Base-by-base conservation (phyloP, 2,888 invertebrate species). In the Rhagophthalmus giganteus region DNA sequence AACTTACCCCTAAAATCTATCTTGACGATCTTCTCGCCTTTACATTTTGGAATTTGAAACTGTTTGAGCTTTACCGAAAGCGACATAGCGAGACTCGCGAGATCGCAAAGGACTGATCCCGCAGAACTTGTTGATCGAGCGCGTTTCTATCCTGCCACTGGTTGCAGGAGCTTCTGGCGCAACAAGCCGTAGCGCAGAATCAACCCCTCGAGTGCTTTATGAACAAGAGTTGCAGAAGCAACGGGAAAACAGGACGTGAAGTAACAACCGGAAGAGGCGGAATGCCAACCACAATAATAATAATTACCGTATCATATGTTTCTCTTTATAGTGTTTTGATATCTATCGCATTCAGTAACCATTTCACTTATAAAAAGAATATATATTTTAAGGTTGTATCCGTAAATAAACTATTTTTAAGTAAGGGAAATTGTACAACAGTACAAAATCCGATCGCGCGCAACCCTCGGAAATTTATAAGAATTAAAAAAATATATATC, bases 1-100 rank as follows among this genome's bases (percentile, higher is more conserved):
- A 32, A 67, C 84, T 81, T 78, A 91, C 91, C 90, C 79, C 91
- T 77, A 69, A 91, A 91, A 59, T 85, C 85, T 57, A 87, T 76
- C 59, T 83, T 82, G 38, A 81, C 85, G 56, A 81, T 79, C 67
- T 85, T 84, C 60, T 86, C 86, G 7, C 81, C 81, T 68, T 84
- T 86, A 66, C 80, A 79, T 73, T 84, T 85, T 10, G 85, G 76
- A 39, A 86, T 78, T 74, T 85, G 84, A 67, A 88, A 84, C 59
- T 84, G 83, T 68, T 83, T 82, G 30, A 88, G 69, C 66, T 81
- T 80, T 10, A 88, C 83, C 7, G 81, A 76, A 28, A 89, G 79
- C 64, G 88, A 83, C 88, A 88, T 88, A 42, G 13, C 42, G 26
- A 24, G 24, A 11, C 2, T 51, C 54, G 59, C 58, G 56, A 54